Conservation (phyloP, 2,888 invertebrate species). For the Seira sanloemensis region DNA sequence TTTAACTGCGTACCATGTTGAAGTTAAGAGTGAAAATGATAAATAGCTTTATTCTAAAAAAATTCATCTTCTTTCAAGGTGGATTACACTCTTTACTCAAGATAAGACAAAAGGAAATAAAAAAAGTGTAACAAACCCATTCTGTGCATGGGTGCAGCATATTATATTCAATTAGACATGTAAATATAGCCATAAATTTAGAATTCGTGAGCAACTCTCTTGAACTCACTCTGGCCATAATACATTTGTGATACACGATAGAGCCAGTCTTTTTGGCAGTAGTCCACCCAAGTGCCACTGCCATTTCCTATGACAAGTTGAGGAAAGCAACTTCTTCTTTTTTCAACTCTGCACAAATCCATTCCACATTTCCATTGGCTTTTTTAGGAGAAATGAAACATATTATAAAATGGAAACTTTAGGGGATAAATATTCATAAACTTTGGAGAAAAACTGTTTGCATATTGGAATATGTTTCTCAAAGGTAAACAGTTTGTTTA, state of each 20-base stretch:
- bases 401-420: not conserved
- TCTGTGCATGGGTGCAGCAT: no score
- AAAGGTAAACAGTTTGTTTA: not conserved
- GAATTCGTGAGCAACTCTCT: conserved; percentile 49
- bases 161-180: conserved; percentile 63
- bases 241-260: no score
- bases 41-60: no score
- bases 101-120: not conserved
- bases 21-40: no score
- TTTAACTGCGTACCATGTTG: no score
- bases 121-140: no score
- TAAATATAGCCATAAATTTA: conserved; percentile 57
- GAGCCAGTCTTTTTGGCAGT: conserved; percentile 45
- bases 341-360: no score
- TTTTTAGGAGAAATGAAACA: conserved; percentile 23
- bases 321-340: conserved; percentile 18
- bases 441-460: not conserved
- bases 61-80: no score
- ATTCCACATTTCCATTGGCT: no score
- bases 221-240: no score
- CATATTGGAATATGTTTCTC: not conserved
- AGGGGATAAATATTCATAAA: not conserved
- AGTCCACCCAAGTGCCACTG: conserved; percentile 37
- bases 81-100: no score
- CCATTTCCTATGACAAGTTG: conserved; percentile 38